Evolutionary conservation across 2,113 vertebrate species (phyloP).

Genomic region (Herpetotheres cachinnans): DNA sequence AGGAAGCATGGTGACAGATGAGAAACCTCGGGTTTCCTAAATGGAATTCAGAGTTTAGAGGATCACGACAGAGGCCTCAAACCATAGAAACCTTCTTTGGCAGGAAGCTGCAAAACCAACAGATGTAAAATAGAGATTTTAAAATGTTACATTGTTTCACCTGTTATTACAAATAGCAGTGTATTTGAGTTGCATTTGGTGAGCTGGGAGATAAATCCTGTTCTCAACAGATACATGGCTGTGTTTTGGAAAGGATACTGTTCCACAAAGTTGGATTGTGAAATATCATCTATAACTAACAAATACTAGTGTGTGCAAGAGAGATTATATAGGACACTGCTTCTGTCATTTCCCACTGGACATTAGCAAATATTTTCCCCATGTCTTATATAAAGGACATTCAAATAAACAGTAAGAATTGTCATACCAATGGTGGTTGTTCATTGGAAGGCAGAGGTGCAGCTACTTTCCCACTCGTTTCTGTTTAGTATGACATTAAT

Average conservation of each 20-base stretch:
- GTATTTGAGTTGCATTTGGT: neutral
- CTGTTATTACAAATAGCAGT: neutral
- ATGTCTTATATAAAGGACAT: neutral
- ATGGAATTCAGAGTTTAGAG: neutral
- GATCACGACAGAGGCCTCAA: neutral
- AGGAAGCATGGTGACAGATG: neutral
- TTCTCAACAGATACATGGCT: neutral
- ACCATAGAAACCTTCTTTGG: neutral
- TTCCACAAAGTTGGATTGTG: neutral
- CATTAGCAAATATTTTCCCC: neutral
- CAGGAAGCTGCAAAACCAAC: neutral
- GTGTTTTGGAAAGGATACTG: neutral
- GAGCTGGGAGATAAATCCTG: neutral
- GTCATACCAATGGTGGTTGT: neutral
- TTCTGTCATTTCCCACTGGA: neutral
- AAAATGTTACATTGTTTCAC: neutral
- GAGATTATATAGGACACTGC: neutral
- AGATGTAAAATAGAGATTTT: neutral
- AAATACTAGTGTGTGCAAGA: neutral
- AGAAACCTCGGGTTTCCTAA: neutral
- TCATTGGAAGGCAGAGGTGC: neutral
- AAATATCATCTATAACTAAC: neutral
- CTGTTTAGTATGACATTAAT: neutral
- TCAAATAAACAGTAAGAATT: neutral
- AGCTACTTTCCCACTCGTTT: neutral